These are phyloP conservation scores for Netelia virgata DNA, from an alignment of 2,888 invertebrate species.

Conservation along the genomic window DNA sequence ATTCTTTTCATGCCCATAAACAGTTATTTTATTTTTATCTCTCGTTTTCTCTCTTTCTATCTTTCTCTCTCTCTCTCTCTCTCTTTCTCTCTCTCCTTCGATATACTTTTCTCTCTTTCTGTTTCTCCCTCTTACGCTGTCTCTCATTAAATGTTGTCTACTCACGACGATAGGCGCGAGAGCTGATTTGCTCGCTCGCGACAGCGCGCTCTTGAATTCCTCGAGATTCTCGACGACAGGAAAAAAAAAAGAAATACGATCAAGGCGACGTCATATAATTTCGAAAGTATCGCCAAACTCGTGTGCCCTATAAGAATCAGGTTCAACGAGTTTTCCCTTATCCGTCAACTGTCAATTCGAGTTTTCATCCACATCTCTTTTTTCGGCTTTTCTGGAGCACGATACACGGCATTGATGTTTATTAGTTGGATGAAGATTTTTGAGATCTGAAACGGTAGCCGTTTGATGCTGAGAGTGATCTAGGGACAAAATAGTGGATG, in stretches of 20 bases:
- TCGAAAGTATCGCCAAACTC: constrained; percentile 62
- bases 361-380: constrained; percentile 61
- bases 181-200: background rate
- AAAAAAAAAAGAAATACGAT: constrained; percentile 14
- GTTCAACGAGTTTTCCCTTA: constrained; percentile 73
- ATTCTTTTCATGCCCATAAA: background rate
- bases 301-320: constrained; percentile 67
- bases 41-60: too few relatives aligned
- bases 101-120: too few relatives aligned
- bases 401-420: too few relatives aligned
- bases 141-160: constrained; percentile 15
- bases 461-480: too few relatives aligned
- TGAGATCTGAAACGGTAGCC: too few relatives aligned
- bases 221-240: background rate
- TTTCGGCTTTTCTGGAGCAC: constrained; percentile 2
- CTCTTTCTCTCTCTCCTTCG: background rate
- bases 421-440: too few relatives aligned
- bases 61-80: too few relatives aligned
- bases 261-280: constrained; percentile 31
- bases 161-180: background rate
- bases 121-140: background rate
- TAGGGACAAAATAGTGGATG: too few relatives aligned
- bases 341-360: constrained; percentile 37
- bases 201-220: constrained; percentile 17
- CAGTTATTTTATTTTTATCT: background rate